A percentile compares a stretch with the other conserved stretches of the same genome.
Conservation (phyloP, 2,888 invertebrate genomes). For the Drosophila mulleri region DNA sequence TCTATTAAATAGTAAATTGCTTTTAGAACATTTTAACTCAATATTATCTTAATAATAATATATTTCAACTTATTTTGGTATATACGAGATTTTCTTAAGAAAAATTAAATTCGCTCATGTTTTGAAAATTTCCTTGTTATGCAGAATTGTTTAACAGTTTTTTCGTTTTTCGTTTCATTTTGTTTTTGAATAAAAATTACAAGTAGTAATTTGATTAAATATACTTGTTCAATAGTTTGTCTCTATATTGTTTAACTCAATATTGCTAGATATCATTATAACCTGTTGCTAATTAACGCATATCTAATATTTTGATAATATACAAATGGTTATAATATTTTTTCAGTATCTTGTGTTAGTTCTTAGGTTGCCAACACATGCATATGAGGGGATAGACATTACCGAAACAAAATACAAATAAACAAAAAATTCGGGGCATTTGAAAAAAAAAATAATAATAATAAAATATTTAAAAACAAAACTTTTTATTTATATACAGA, state of each 20-base stretch:
- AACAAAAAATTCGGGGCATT: neutral
- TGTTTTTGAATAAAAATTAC: constrained; percentile 34
- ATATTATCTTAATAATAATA: constrained; percentile 47
- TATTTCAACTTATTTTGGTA: constrained; percentile 55
- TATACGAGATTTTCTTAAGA: constrained; percentile 51
- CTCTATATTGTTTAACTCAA: constrained; percentile 24
- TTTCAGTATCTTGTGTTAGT: constrained; percentile 13
- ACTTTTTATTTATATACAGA: constrained; percentile 37
- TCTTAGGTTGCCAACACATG: neutral
- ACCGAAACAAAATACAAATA: neutral
- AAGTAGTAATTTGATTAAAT: constrained; percentile 47
- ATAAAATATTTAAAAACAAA: constrained; percentile 29
- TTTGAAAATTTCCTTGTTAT: constrained; percentile 37
- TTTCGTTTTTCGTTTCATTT: neutral
- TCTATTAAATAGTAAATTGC: constrained; percentile 79
- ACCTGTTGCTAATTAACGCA: constrained; percentile 25
- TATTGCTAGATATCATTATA: constrained; percentile 26
- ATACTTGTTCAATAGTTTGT: constrained; percentile 27
- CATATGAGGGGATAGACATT: neutral
- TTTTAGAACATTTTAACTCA: constrained; percentile 53
- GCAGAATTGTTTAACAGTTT: constrained; percentile 22
- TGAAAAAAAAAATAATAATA: neutral
- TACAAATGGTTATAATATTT: constrained; percentile 23
- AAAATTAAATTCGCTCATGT: constrained; percentile 75
- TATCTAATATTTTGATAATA: constrained; percentile 20